These are phyloP conservation scores for Cromileptes altivelis DNA, from an alignment of 2,113 vertebrate species.

Conservation along the genomic window DNA sequence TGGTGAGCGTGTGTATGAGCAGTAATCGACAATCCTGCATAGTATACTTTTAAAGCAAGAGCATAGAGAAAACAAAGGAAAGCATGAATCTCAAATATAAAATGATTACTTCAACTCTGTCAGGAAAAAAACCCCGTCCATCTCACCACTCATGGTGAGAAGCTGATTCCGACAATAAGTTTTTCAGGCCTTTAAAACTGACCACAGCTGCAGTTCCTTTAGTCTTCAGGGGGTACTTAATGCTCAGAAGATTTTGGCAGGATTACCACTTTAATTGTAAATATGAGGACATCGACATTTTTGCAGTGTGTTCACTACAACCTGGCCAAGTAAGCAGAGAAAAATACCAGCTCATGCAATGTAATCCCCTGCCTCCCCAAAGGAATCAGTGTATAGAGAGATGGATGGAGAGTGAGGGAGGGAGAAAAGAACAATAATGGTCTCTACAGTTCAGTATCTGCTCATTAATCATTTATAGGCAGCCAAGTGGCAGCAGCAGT, in stretches of 20 bases:
- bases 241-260: neutral
- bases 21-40: too few species aligned
- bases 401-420: constrained; percentile 50
- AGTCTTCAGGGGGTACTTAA: neutral
- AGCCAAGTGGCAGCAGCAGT: constrained; percentile 80
- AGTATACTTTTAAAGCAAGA: neutral
- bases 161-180: neutral
- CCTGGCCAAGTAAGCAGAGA: constrained; percentile 43
- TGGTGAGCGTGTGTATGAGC: too few species aligned
- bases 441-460: constrained; percentile 82
- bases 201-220: neutral
- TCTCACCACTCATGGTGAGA: neutral
- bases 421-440: constrained; percentile 76
- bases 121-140: neutral
- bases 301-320: constrained; percentile 29
- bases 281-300: constrained; percentile 4
- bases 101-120: neutral
- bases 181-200: constrained; percentile 3
- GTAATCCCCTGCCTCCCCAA: constrained; percentile 47
- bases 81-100: neutral
- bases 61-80: neutral
- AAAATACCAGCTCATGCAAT: constrained; percentile 54
- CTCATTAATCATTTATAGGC: constrained; percentile 87
- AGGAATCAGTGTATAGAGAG: constrained; percentile 42
- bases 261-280: constrained; percentile 4